Percentiles rank a stretch among this genome's conserved stretches.
phyloP scores from a whole-genome alignment of 1,140 invertebrate genomes.

The Ptiloglossa arizonensis region DNA sequence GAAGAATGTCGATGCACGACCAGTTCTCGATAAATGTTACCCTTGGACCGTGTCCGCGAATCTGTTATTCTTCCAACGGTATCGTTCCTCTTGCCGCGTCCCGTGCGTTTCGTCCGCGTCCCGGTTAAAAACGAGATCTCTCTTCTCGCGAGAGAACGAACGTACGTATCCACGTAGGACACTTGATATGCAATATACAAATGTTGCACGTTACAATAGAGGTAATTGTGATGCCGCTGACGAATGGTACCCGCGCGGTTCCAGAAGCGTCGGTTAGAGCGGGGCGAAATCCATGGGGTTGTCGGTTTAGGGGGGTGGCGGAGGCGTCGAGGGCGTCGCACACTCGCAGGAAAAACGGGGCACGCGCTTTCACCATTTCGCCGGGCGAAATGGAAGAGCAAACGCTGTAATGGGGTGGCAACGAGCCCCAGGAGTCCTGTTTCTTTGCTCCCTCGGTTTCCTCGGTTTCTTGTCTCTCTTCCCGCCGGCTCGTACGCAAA shows the following conservation, averaged over 20 bases:
- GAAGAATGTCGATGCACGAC: too few relatives aligned
- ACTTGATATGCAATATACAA: conserved; percentile 69
- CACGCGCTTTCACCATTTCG: conserved; percentile 70
- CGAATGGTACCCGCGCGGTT: conserved; percentile 75
- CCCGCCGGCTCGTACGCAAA: conserved; percentile 20
- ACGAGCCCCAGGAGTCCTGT: conserved; percentile 79
- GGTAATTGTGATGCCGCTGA: conserved; percentile 75
- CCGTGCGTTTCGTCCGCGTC: too few relatives aligned
- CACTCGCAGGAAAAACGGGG: conserved; percentile 58
- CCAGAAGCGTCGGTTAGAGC: conserved; percentile 46
- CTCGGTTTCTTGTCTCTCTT: conserved; percentile 54
- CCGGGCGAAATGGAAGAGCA: conserved; percentile 75
- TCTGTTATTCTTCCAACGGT: too few relatives aligned
- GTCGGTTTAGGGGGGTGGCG: conserved; percentile 25
- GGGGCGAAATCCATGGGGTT: conserved; percentile 39
- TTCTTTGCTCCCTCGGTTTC: conserved; percentile 66
- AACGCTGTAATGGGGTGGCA: conserved; percentile 80
- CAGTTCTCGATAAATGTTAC: too few relatives aligned
- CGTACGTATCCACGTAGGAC: neutral
- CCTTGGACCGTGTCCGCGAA: too few relatives aligned
- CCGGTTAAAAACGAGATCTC: neutral
- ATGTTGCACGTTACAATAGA: conserved; percentile 70
- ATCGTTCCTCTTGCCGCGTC: too few relatives aligned
- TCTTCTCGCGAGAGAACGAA: too few relatives aligned
- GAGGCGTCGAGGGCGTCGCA: conserved; percentile 36